Conservation (phyloP, 2,113 vertebrate species). For the Sebastes fasciatus region DNA sequence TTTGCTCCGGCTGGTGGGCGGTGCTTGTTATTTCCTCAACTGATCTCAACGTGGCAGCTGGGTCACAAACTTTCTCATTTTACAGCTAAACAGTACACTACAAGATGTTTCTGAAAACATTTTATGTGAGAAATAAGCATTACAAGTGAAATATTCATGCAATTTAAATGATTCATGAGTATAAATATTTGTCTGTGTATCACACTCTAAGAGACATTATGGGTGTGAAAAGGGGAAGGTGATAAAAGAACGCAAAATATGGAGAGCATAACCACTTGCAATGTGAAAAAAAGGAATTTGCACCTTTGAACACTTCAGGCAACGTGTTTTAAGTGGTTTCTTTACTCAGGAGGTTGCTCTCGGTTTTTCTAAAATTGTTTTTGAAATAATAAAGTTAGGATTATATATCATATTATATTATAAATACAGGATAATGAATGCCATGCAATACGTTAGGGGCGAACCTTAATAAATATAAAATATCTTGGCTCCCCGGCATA, state of each 20-base stretch:
- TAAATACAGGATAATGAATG: slow-evolving; percentile 16
- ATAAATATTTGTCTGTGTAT: slow-evolving; percentile 6
- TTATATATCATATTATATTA: neutral
- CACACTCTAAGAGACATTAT: neutral
- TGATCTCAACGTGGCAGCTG: no score
- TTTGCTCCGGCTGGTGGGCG: no score
- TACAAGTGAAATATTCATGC: no score
- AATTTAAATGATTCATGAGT: no score
- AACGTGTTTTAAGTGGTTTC: slow-evolving; percentile 14
- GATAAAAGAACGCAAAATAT: neutral
- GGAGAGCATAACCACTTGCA: slow-evolving; percentile 2
- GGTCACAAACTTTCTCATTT: no score
- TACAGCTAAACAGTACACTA: no score
- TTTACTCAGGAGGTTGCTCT: neutral
- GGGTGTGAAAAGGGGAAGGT: neutral
- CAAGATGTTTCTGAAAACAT: no score
- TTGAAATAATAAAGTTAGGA: slow-evolving; percentile 11
- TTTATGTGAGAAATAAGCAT: no score
- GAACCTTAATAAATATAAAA: neutral
- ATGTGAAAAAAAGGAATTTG: slow-evolving; percentile 18
- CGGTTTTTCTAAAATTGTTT: slow-evolving; percentile 10
- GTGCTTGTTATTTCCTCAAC: no score
- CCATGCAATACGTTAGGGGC: neutral
- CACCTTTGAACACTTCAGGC: slow-evolving; percentile 12
- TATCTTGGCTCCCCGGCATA: neutral